Base-by-base conservation (phyloP, 2,797 vertebrate species). In the Characodon lateralis region DNA sequence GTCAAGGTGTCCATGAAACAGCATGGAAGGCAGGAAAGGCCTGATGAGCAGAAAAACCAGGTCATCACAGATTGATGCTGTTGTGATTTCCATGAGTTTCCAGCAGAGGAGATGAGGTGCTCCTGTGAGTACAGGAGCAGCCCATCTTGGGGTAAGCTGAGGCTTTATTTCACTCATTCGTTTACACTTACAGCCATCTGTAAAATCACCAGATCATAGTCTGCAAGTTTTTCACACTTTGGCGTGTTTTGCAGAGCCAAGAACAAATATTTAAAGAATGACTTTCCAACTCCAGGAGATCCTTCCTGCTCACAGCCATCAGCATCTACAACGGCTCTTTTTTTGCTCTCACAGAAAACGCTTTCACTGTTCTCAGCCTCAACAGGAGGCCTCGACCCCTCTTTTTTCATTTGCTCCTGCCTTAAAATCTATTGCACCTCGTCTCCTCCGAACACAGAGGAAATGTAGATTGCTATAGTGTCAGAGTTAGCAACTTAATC, bases 401-500 rank as follows among this genome's bases (percentile, higher is more conserved):
- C 72, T 77, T 83, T 43, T 78, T 53, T 74, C 65, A 72, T 81
- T 51, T 28, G 68, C 63, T 72, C 73, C 55, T 5, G 31, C 80
- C 81, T 85, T 78, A 77, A 90, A 90, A 92, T 85, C 86, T 50
- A 87, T 88, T 73, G 65, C 56, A 66, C 72, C 39, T 77, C 78
- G 76, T 55, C 77, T 76, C 80, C 87, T 82, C 59, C 18, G 1
- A 88, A 87, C n/a, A 5, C 46, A 61, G 56, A 71, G 87, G 88
- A 87, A 92, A 89, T 81, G 85, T 80, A 87, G 86, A 83, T 74
- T 79, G 85, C 82, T 31, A 91, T 85, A 88, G 90, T 92, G 88
- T 90, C 91, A 88, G 85, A 92, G 89, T 90, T 85, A 89, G 91
- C 83, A 81, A 84, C 85, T 91, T 94, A 93, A 95, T 94, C 93